Conservation (phyloP, 2,888 invertebrate species). For the Odontocerum albicorne region DNA sequence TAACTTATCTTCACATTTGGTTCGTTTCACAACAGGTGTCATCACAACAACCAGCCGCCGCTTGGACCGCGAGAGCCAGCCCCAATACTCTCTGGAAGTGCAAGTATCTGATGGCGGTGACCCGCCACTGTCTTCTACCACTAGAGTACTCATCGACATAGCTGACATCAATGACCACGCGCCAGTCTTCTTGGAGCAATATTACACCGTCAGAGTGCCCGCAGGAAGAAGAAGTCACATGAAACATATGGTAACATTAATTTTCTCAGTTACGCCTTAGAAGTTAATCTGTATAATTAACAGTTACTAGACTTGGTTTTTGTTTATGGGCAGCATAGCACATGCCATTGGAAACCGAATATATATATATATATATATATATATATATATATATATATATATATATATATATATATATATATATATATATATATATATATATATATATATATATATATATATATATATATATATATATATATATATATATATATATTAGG, state of each 20-base stretch:
- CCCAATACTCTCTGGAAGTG: constrained; percentile 82
- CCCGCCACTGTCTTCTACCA: constrained; percentile 70
- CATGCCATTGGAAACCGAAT: too few species aligned
- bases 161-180: constrained; percentile 77
- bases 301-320: too few species aligned
- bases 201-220: constrained; percentile 72
- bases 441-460: too few species aligned
- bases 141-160: constrained; percentile 70
- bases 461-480: too few species aligned
- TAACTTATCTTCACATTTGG: too few species aligned
- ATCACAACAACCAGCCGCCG: constrained; percentile 75
- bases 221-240: constrained; percentile 43
- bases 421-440: too few species aligned
- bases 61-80: constrained; percentile 79
- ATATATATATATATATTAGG: too few species aligned
- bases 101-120: constrained; percentile 72
- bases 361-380: too few species aligned
- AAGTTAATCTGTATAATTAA: too few species aligned
- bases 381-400: too few species aligned
- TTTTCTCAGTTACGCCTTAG: neutral
- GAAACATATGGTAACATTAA: neutral
- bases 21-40: constrained; percentile 56
- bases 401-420: too few species aligned
- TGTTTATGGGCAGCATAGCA: too few species aligned
- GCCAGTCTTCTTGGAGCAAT: constrained; percentile 71